Conservation (phyloP, 2,113 vertebrate species). For the Cyrtonyx montezumae region DNA sequence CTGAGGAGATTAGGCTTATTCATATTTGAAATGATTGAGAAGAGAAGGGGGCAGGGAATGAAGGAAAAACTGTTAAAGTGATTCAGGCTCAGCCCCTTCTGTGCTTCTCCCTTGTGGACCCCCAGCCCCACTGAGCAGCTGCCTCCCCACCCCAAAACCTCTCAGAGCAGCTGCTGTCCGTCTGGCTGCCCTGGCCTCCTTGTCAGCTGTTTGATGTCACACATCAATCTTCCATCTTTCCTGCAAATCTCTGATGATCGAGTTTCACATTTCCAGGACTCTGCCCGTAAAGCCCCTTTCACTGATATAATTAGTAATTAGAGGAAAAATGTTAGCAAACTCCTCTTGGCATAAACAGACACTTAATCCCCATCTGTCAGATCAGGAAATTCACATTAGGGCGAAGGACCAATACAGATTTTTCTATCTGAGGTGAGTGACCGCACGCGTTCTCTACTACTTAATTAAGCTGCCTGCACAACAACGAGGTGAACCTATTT, state of each 20-base stretch:
- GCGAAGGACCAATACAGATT: neutral
- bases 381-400: slow-evolving; percentile 73
- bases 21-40: slow-evolving; percentile 58
- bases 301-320: slow-evolving; percentile 84
- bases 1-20: slow-evolving; percentile 46
- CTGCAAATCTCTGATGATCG: slow-evolving; percentile 81
- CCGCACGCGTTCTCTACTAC: neutral
- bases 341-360: slow-evolving; percentile 83
- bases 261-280: slow-evolving; percentile 78
- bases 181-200: slow-evolving; percentile 54
- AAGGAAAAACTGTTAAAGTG: slow-evolving; percentile 33
- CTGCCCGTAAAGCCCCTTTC: slow-evolving; percentile 70
- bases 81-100: slow-evolving; percentile 19
- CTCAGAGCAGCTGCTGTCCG: slow-evolving; percentile 76
- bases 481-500: slow-evolving; percentile 3
- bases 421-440: slow-evolving; percentile 41
- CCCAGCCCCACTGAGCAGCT: neutral
- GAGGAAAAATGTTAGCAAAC: slow-evolving; percentile 77
- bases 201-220: slow-evolving; percentile 82
- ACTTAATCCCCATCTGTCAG: slow-evolving; percentile 85
- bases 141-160: neutral
- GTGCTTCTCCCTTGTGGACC: neutral
- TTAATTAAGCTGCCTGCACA: slow-evolving; percentile 20
- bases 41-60: neutral
- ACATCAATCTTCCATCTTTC: slow-evolving; percentile 81